Evolutionary conservation across 1,140 invertebrate species (phyloP).

Genomic region (Cheumatopsyche charites): DNA sequence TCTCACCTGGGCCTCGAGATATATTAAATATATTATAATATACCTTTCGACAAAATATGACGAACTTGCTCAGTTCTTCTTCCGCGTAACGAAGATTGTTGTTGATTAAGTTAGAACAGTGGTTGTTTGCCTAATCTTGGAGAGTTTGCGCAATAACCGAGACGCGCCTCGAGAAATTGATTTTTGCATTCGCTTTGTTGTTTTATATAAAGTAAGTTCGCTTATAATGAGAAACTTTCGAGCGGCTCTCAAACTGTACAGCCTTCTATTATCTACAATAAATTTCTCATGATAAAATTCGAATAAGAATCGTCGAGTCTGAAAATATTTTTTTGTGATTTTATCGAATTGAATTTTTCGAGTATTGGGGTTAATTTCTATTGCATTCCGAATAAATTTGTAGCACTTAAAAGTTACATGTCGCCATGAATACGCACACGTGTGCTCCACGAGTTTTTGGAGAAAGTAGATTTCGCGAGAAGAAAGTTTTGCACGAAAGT

Average conservation of each 20-base stretch:
- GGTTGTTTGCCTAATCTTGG: conserved; percentile 9
- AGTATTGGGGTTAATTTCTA: not conserved
- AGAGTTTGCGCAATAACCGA: not conserved
- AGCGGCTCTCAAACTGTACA: too few species aligned
- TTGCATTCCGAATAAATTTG: conserved; percentile 13
- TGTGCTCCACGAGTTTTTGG: not conserved
- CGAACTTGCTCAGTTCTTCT: not conserved
- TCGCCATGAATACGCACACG: conserved; percentile 11
- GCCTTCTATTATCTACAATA: too few species aligned
- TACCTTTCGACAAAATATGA: not conserved
- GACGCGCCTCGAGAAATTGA: too few species aligned
- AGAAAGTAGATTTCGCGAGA: not conserved
- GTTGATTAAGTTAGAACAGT: conserved; percentile 20
- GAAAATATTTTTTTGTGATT: too few species aligned
- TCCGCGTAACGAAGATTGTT: conserved; percentile 16
- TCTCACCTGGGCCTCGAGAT: conserved; percentile 17
- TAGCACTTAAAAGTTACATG: conserved; percentile 17
- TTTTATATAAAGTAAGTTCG: too few species aligned
- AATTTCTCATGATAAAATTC: too few species aligned
- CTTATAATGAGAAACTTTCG: too few species aligned
- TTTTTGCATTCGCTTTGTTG: too few species aligned
- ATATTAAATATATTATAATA: too few species aligned
- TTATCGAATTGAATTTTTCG: too few species aligned
- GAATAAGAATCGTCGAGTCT: too few species aligned
- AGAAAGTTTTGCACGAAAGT: conserved; percentile 12